Base-by-base conservation (phyloP, 2,797 vertebrate genomes). In the Sebastes umbrosus region DNA sequence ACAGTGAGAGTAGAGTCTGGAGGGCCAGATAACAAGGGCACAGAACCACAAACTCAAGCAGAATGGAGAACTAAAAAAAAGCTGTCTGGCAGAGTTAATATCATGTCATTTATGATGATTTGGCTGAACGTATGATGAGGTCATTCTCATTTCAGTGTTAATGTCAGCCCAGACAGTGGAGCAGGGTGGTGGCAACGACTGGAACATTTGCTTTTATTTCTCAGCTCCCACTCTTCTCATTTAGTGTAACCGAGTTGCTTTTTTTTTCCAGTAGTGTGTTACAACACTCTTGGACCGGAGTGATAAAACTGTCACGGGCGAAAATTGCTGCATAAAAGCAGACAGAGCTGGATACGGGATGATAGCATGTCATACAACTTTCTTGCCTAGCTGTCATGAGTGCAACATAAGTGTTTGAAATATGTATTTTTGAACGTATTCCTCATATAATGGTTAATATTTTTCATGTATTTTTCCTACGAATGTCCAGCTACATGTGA, bases 21-120 rank as follows among this genome's bases (percentile, higher is more conserved):
- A 83, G 83, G 91, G 86, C 73, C 93, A 91, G 93, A 94, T 95
- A 94, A 95, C 93, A 91, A 92, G 88, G 89, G 87, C 90, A 87
- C 83, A 84, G 70, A 88, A 87, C 80, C 83, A 90, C 92, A 90
- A 90, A 91, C 90, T 83, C 85, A 65, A 86, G 80, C 78, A 90
- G 90, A 90, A 91, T 80, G 86, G 89, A 88, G 88, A 87, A 86
- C 57, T 73, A 68, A 79, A 86, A 84, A 50, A 84, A 85, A 85
- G 58, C 83, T 87, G 86, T 84, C 93, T 91, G 77, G 73, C 66
- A 43, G 85, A 88, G 86, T 90, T 92, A 88, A 89, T 86, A 87
- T 90, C 84, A 73, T 84, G 84, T 84, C 86, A 83, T 89, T 92
- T 90, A 76, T 87, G 88, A 91, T 90, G 90, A 92, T 91, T 90